Percentiles rank a stretch among this genome's conserved stretches.
phyloP scores from a whole-genome alignment of 1,140 invertebrate species.

The Temnothorax longispinosus region DNA sequence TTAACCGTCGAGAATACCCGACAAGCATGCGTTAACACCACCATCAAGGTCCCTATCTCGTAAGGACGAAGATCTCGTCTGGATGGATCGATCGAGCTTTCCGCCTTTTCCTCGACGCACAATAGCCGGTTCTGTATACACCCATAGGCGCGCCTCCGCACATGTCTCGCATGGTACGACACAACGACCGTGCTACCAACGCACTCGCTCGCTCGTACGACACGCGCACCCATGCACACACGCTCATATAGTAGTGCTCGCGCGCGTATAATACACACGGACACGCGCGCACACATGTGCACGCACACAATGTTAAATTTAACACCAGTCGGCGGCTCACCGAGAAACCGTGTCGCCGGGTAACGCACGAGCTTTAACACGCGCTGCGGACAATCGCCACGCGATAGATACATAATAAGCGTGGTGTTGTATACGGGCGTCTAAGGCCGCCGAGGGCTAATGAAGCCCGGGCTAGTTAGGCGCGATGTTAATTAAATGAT shows the following conservation, averaged over 20 bases:
- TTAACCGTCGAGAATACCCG: slow-evolving; percentile 52
- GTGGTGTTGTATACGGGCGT: slow-evolving; percentile 73
- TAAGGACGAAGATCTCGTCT: slow-evolving; percentile 60
- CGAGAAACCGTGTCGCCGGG: slow-evolving; percentile 82
- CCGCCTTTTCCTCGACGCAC: slow-evolving; percentile 59
- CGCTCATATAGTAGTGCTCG: slow-evolving; percentile 11
- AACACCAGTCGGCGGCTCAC: slow-evolving; percentile 78
- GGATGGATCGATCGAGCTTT: slow-evolving; percentile 60
- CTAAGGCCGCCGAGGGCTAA: slow-evolving; percentile 82
- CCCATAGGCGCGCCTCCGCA: slow-evolving; percentile 55
- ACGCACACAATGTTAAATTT: slow-evolving; percentile 81
- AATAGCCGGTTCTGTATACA: slow-evolving; percentile 54
- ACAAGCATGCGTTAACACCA: slow-evolving; percentile 50
- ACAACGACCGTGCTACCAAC: slow-evolving; percentile 58
- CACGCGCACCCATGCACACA: slow-evolving; percentile 15
- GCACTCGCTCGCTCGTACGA: slow-evolving; percentile 45
- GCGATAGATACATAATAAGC: slow-evolving; percentile 83
- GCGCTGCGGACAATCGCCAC: slow-evolving; percentile 81
- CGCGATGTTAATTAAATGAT: slow-evolving; percentile 86
- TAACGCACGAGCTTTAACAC: slow-evolving; percentile 82
- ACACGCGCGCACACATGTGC: slow-evolving; percentile 14
- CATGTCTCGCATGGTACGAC: slow-evolving; percentile 54
- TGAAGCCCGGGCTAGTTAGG: slow-evolving; percentile 83
- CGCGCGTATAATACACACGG: slow-evolving; percentile 41
- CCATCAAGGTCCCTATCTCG: slow-evolving; percentile 55